Evolutionary conservation across 2,888 invertebrate genomes (phyloP), one percentile per base, ranked within the genome.

Genomic region (Eupeodes latifasciatus): DNA sequence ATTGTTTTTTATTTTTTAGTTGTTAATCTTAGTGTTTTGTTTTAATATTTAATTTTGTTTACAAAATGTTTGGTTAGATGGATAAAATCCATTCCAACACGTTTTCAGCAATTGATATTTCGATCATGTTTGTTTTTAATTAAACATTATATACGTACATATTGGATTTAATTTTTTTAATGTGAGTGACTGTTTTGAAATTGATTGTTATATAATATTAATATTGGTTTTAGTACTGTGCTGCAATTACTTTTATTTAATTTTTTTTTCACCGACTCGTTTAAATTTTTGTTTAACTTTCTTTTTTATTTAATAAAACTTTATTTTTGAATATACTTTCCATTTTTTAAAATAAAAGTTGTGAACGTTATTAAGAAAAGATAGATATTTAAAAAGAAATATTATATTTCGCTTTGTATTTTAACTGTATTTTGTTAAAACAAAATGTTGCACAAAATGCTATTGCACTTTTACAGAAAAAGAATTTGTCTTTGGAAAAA

Each of bases 301-400:
- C 3, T 40, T 80, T 66, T 51, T 2, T 49, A 27, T 51, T 59
- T 12, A 64, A 19, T 64, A 44, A 64, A 64, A 44, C 16, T 59
- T 19, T 69, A 27, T 5, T 40, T 59, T 11, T 36, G 34, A 59
- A 36, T 59, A 12, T 55, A 12, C 5, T 59, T 59, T 51, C 5
- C n/a, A 7, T 49, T 49, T 12, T 51, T 77, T 77, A 86, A 79
- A 84, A 88, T 4, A 9, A 49, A 69, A 67, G 49, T 2, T 14
- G 34, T 3, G 19, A 19, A 19, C 19, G 19, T 19, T 19, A 19
- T 19, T 19, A 19, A 19, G 19, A 19, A 19, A 19, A 19, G 19
- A 19, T 19, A 19, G 19, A 19, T 19, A 19, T 19, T 19, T 19
- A 19, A 19, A 19, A 19, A 1, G 19, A 19, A 19, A 19, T 19